A percentile compares a stretch with the other conserved stretches of the same genome.
Evolutionary conservation across 64 coral and sea anemone genomes (phyloP).

Genomic region (Stylophora pistillata): DNA sequence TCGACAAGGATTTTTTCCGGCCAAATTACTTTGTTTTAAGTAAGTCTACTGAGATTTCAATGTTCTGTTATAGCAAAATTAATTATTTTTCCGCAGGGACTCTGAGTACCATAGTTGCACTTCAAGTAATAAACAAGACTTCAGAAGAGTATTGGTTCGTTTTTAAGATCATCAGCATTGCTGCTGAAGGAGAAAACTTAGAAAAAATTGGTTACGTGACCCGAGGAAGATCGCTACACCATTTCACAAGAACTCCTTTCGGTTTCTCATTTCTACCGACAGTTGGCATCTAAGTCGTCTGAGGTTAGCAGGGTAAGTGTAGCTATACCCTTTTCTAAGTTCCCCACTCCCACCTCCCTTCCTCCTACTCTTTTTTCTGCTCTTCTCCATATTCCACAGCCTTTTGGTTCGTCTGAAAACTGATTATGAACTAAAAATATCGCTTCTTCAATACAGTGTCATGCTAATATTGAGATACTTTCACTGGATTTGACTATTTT

Average conservation of each 20-base stretch:
- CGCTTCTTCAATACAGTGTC: not conserved
- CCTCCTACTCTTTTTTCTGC: slow-evolving; percentile 3
- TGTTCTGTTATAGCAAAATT: slow-evolving; percentile 5
- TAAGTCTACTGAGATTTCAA: not conserved
- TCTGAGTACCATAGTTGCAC: slow-evolving; percentile 16
- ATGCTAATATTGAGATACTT: not conserved
- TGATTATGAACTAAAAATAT: not conserved
- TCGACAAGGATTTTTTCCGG: slow-evolving; percentile 12
- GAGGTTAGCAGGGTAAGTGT: not conserved
- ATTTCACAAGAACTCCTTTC: not conserved
- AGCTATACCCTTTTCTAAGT: not conserved
- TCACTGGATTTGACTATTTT: not conserved
- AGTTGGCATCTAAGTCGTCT: not conserved
- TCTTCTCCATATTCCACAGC: not conserved
- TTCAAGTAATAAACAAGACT: slow-evolving; percentile 34
- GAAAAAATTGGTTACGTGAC: slow-evolving; percentile 16
- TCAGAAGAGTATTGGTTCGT: slow-evolving; percentile 28
- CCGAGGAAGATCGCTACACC: slow-evolving; percentile 13
- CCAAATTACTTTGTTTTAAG: slow-evolving; percentile 16
- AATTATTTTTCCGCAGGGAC: not conserved
- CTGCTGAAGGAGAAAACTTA: slow-evolving; percentile 27
- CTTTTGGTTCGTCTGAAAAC: slow-evolving; percentile 13
- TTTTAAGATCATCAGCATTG: slow-evolving; percentile 22
- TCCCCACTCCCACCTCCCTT: not conserved
- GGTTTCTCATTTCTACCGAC: not conserved